Evolutionary conservation across 2,113 vertebrate species (phyloP).

Genomic region (Elephas maximus): DNA sequence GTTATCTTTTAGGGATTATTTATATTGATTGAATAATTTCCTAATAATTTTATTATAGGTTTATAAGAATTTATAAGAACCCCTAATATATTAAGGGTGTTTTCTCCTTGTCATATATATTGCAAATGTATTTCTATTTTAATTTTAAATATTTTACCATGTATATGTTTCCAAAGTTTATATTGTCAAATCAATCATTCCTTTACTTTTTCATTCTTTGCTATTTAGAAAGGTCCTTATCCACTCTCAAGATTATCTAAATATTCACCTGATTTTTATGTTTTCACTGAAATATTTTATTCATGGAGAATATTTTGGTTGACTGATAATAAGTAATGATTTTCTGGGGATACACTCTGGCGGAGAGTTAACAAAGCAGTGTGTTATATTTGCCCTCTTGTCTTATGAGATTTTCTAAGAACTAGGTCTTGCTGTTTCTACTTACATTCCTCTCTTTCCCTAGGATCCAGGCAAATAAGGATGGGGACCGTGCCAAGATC

Average conservation of each 20-base stretch:
- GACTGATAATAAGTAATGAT: neutral
- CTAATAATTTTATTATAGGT: neutral
- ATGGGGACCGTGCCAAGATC: neutral
- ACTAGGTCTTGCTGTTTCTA: neutral
- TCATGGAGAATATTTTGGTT: neutral
- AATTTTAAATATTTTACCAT: neutral
- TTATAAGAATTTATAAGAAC: neutral
- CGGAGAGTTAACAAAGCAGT: neutral
- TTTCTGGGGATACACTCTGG: neutral
- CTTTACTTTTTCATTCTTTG: neutral
- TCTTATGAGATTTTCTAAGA: neutral
- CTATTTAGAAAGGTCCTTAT: neutral
- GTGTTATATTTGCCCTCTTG: neutral
- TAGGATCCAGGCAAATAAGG: neutral
- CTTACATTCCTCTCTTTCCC: neutral
- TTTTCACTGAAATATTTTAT: slow-evolving; percentile 19
- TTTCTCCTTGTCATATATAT: neutral
- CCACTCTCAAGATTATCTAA: neutral
- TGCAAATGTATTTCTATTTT: neutral
- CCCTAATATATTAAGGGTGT: neutral
- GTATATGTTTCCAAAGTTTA: neutral
- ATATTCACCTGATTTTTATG: neutral
- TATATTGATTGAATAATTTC: neutral
- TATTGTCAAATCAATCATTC: neutral
- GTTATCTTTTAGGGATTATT: neutral